Percentiles rank a stretch among this genome's conserved stretches.
phyloP scores from a whole-genome alignment of 2,888 invertebrate genomes.

The Polyploca ridens region DNA sequence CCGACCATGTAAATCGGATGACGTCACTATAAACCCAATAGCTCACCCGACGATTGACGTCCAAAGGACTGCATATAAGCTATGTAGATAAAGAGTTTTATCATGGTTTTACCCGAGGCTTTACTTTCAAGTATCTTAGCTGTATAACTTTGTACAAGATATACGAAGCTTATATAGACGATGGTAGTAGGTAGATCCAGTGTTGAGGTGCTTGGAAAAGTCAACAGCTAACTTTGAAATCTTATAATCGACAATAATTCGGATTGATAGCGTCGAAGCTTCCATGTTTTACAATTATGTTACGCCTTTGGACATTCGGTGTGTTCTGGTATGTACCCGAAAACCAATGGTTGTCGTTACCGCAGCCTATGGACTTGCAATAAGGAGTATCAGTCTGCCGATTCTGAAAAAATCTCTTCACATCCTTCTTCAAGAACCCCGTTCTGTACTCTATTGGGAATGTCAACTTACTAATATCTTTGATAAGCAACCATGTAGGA shows the following conservation, averaged over 20 bases:
- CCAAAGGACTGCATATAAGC: conserved; percentile 1
- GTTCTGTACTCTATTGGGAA: too few species aligned
- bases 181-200: not conserved
- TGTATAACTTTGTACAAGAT: not conserved
- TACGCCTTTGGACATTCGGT: too few species aligned
- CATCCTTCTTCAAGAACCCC: too few species aligned
- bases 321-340: too few species aligned
- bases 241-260: not conserved
- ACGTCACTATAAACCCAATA: not conserved
- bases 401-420: too few species aligned
- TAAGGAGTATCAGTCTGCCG: too few species aligned
- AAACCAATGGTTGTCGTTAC: too few species aligned
- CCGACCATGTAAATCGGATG: not conserved
- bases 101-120: not conserved
- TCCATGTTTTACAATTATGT: too few species aligned
- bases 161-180: not conserved
- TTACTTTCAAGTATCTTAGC: not conserved
- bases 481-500: too few species aligned
- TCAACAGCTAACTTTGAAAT: not conserved
- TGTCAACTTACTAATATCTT: too few species aligned
- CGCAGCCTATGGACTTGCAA: too few species aligned
- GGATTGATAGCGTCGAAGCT: not conserved
- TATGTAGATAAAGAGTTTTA: conserved; percentile 10
- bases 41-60: conserved; percentile 9
- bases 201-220: not conserved